Evolutionary conservation across 2,113 vertebrate genomes (phyloP).

Genomic region (Caloenas nicobarica): DNA sequence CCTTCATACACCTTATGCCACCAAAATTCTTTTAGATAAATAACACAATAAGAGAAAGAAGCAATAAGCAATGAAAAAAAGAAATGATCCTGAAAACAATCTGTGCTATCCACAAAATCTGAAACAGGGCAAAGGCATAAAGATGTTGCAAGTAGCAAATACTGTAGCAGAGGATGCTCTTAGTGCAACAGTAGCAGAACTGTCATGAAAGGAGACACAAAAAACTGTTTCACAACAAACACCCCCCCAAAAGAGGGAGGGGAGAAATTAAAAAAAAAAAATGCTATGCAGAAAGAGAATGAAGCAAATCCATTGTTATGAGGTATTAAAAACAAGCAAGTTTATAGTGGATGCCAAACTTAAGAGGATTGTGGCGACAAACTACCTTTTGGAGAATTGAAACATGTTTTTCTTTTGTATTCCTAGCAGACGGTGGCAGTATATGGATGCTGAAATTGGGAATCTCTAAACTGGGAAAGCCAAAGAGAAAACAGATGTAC

Average conservation of each 20-base stretch:
- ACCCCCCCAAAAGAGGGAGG: accelerated
- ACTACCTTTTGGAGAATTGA: not conserved
- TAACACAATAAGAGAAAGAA: not conserved
- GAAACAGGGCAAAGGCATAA: not conserved
- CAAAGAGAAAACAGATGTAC: not conserved
- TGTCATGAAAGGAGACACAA: not conserved
- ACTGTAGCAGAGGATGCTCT: not conserved
- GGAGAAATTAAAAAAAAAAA: not conserved
- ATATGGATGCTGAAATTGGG: not conserved
- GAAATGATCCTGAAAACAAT: not conserved
- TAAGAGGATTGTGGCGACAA: not conserved
- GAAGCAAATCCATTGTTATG: not conserved
- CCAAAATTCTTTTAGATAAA: not conserved
- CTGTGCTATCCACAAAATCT: not conserved
- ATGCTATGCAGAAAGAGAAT: not conserved
- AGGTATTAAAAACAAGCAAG: not conserved
- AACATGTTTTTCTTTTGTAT: accelerated
- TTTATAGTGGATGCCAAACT: not conserved
- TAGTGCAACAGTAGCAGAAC: not conserved
- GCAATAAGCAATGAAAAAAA: not conserved
- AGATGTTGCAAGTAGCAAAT: not conserved
- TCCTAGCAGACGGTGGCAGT: not conserved
- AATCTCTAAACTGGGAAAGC: not conserved
- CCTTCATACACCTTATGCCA: not conserved
- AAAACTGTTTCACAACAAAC: not conserved